These are phyloP conservation scores for Onychomys arenicola DNA, from an alignment of 2,797 vertebrate genomes.

Conservation along the genomic window DNA sequence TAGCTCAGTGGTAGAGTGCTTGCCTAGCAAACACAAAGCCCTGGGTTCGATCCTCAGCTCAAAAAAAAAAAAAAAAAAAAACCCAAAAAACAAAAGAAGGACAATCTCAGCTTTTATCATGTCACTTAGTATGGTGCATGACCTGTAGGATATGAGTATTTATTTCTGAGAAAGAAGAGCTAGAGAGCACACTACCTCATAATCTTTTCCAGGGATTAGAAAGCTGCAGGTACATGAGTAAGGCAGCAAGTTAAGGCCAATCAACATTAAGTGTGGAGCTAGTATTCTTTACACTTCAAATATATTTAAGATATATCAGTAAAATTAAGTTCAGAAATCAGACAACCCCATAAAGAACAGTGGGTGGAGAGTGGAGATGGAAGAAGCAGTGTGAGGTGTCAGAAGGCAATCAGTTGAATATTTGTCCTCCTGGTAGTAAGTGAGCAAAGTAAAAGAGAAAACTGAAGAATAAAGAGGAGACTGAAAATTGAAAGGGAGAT, in stretches of 20 bases:
- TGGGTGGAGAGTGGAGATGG: neutral
- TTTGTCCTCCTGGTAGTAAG: neutral
- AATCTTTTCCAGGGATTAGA: neutral
- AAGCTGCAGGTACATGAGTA: neutral
- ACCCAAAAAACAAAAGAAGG: too few species aligned
- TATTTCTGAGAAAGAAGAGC: neutral
- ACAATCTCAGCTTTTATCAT: neutral
- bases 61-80: too few species aligned
- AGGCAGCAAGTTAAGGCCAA: neutral
- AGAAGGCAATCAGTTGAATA: neutral
- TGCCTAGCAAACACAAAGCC: too few species aligned
- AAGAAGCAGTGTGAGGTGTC: neutral
- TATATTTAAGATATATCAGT: too few species aligned
- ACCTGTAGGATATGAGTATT: neutral
- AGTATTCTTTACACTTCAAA: neutral
- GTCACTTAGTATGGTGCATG: neutral
- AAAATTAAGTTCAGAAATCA: neutral
- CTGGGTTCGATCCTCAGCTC: too few species aligned
- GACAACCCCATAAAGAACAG: neutral
- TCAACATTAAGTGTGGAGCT: too few species aligned
- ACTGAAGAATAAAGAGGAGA: neutral
- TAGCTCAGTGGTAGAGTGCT: too few species aligned
- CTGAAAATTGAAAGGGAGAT: neutral
- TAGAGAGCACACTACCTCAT: too few species aligned
- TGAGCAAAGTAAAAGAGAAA: neutral